Evolutionary conservation across 2,113 vertebrate genomes (phyloP).

Genomic region (Phaethornis superciliosus): DNA sequence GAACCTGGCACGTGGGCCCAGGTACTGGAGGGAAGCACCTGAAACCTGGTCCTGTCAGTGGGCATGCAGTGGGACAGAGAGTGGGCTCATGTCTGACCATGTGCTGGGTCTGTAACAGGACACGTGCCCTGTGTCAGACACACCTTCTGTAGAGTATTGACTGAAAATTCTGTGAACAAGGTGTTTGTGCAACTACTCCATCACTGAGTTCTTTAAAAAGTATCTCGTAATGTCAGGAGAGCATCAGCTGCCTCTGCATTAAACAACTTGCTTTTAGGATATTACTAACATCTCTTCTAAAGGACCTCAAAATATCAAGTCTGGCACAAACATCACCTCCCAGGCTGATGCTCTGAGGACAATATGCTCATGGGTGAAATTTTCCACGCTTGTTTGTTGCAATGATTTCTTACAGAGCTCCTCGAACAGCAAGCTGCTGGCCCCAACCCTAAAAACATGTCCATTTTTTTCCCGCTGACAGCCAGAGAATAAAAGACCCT

Average conservation of each 20-base stretch:
- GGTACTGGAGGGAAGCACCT: rapidly evolving
- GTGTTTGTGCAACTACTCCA: not conserved
- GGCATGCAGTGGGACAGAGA: rapidly evolving
- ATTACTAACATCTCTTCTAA: not conserved
- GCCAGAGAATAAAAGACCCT: not conserved
- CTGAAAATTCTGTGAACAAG: not conserved
- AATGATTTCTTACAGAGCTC: not conserved
- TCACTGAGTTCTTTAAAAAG: not conserved
- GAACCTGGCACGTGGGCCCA: rapidly evolving
- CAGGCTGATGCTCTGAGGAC: not conserved
- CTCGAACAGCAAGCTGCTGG: rapidly evolving
- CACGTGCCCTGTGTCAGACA: rapidly evolving
- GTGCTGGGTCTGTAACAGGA: not conserved
- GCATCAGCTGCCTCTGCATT: not conserved
- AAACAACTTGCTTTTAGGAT: not conserved
- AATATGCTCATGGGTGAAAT: not conserved
- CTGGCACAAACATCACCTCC: not conserved
- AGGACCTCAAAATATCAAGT: not conserved
- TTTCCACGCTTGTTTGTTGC: not conserved
- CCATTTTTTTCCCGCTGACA: not conserved
- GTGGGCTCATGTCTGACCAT: rapidly evolving
- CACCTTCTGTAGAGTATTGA: not conserved
- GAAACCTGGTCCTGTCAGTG: not conserved
- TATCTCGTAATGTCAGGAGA: not conserved
- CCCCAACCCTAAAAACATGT: too few species aligned